These are phyloP conservation scores for Spea bombifrons DNA, from an alignment of 2,113 vertebrate species.

Conservation along the genomic window DNA sequence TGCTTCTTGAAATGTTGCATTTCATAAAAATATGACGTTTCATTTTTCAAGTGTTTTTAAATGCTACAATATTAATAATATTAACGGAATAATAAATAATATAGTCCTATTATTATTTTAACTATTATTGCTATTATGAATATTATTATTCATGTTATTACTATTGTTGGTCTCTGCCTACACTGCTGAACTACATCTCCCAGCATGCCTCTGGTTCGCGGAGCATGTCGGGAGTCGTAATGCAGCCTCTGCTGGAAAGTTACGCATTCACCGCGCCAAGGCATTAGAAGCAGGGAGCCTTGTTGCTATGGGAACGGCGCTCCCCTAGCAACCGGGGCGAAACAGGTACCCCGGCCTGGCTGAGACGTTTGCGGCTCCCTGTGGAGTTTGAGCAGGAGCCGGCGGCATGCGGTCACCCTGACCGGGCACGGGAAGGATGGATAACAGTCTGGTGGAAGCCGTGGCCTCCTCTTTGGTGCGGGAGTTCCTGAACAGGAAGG, in stretches of 20 bases:
- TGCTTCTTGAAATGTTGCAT: too few relatives aligned
- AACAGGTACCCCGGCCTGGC: background rate
- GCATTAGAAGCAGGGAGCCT: background rate
- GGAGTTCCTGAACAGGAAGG: conserved; percentile 91
- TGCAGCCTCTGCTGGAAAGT: background rate
- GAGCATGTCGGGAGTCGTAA: background rate
- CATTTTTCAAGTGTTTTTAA: too few relatives aligned
- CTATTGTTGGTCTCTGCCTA: too few relatives aligned
- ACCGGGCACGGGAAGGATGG: conserved; percentile 60
- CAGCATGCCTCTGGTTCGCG: background rate
- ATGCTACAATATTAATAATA: too few relatives aligned
- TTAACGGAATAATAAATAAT: too few relatives aligned
- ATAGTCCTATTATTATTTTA: too few relatives aligned
- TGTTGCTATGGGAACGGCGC: background rate
- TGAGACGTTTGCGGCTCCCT: background rate
- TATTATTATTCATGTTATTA: too few relatives aligned
- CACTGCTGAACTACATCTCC: too few relatives aligned
- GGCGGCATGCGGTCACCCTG: conserved; percentile 37
- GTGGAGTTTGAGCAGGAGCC: background rate
- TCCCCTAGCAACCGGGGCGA: background rate
- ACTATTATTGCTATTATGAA: too few relatives aligned
- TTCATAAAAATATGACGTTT: too few relatives aligned
- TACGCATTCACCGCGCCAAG: too few relatives aligned
- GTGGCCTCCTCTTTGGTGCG: conserved; percentile 85
- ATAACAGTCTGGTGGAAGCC: conserved; percentile 71